Base-by-base conservation (phyloP, 2,888 invertebrate species). In the Cremastinae sp. region DNA sequence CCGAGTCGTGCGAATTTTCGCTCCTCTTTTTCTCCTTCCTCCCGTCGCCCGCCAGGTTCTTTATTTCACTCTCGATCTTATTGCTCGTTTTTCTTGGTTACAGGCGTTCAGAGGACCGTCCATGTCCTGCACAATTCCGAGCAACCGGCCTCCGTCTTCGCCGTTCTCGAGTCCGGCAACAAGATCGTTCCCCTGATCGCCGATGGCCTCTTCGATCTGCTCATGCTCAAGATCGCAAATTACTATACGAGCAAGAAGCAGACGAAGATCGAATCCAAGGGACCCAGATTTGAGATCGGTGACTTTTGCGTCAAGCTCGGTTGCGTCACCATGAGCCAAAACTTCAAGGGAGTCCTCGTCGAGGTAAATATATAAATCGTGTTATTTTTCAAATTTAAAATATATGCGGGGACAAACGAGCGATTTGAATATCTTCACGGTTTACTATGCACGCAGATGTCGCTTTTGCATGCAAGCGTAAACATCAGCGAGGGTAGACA, bases 61-160 rank as follows among this genome's bases (percentile, higher is more conserved):
- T 38, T 47, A 1, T 22, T 34, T 34, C 8, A 59, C 53, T 22
- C 18, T 51, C n/a, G 34, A 34, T 36, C 54, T 4, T 53, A 45
- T 20, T 43, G 18, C 2, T 62, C 2, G 5, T 68, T 59, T 70
- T 34, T 62, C 69, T 9, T 12, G 71, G 43, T 86, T 85, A 10
- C 90, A 93, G 96, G 95, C 2, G 93, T 93, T 54, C 94, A 95
- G 74, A 94, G 96, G 84, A 95, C 95, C 0, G 95, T 98, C 0
- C 97, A 98, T 90, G 95, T 98, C n/a, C 92, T 98, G 7, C 98
- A 98, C 90, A 97, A 98, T 90, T 97, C 97, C 0, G 98, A 98
- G 87, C 96, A 97, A 86, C 98, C 98, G 0, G 97, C 97, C 0
- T 96, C 98, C 0, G 97, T 97, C 1, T 98, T 98, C 90, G 95